phyloP scores from a whole-genome alignment of 2,888 invertebrate genomes.

The Oligia strigilis region DNA sequence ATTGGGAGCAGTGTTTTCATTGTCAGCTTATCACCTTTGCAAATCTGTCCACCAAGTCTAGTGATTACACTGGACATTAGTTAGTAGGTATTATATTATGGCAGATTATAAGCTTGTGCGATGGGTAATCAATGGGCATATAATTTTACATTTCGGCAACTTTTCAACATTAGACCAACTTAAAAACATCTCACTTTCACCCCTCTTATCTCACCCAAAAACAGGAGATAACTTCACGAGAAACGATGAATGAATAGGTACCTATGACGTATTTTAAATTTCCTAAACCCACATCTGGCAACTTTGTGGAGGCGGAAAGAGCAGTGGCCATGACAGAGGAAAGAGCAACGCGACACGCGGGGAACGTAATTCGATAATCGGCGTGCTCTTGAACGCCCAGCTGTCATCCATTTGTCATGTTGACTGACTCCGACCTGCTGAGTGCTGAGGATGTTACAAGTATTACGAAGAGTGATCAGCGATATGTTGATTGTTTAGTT shows the following conservation, averaged over 20 bases:
- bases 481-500: constrained; percentile 37
- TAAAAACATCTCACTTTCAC: not conserved
- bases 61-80: not conserved
- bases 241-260: not conserved
- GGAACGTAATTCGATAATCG: constrained; percentile 89
- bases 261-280: not conserved
- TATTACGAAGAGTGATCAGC: constrained; percentile 58
- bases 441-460: constrained; percentile 64
- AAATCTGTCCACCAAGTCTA: not conserved
- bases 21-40: not conserved
- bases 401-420: constrained; percentile 83
- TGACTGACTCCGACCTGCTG: constrained; percentile 70
- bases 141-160: not conserved
- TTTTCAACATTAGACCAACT: not conserved
- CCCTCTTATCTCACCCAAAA: not conserved
- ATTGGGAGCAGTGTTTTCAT: not conserved
- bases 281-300: constrained; percentile 58
- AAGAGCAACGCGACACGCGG: constrained; percentile 85
- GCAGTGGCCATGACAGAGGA: constrained; percentile 88
- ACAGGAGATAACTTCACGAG: not conserved
- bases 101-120: not conserved
- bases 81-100: no score
- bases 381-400: constrained; percentile 86
- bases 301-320: constrained; percentile 75
- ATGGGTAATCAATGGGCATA: not conserved